Conservation (phyloP, 2,888 invertebrate genomes). For the Lepidochitona cinerea region DNA sequence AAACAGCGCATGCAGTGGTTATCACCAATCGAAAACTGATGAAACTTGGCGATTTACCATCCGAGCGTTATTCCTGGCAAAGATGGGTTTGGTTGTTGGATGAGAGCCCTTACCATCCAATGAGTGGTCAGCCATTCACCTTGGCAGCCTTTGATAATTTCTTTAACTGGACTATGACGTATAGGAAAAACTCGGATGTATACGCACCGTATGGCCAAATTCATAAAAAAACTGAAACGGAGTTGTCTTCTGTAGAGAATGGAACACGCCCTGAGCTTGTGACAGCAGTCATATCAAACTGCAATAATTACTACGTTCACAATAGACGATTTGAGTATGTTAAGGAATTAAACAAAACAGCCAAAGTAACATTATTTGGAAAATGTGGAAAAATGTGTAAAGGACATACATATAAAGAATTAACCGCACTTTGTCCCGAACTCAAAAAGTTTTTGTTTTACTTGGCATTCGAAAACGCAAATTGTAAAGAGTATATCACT, state of each 20-base stretch:
- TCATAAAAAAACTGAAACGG: no score
- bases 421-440: background rate
- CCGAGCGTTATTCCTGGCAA: background rate
- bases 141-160: background rate
- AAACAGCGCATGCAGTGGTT: background rate
- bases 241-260: no score
- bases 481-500: background rate
- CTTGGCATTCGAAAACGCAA: background rate
- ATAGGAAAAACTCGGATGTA: background rate
- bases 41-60: background rate
- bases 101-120: background rate
- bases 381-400: background rate
- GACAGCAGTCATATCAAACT: background rate
- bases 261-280: no score
- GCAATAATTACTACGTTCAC: background rate
- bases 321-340: background rate
- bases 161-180: slow-evolving; percentile 9
- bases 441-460: background rate
- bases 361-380: background rate
- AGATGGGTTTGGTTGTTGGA: slow-evolving; percentile 1
- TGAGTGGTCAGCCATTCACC: background rate
- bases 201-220: background rate
- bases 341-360: background rate
- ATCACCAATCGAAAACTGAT: background rate
- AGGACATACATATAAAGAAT: background rate